phyloP scores from a whole-genome alignment of 2,113 vertebrate genomes.

The Odobenus rosmarus region DNA sequence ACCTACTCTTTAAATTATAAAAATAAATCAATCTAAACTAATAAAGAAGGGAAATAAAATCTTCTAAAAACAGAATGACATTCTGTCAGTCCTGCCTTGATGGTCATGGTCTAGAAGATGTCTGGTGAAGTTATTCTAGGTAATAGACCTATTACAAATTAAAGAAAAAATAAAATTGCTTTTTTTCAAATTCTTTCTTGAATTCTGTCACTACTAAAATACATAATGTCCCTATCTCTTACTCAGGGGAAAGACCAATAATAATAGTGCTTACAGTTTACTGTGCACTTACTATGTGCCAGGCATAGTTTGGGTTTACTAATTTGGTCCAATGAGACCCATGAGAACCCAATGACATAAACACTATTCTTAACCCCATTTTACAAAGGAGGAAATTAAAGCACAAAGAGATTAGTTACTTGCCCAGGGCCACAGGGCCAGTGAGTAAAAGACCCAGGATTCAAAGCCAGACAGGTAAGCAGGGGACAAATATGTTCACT shows the following conservation, averaged over 20 bases:
- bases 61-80: not conserved
- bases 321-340: not conserved
- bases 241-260: not conserved
- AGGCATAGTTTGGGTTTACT: not conserved
- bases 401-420: not conserved
- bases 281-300: not conserved
- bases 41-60: not conserved
- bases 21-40: not conserved
- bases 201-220: not conserved
- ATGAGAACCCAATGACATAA: not conserved
- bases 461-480: not conserved
- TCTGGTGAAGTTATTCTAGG: not conserved
- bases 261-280: not conserved
- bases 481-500: not conserved
- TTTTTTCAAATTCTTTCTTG: not conserved
- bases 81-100: not conserved
- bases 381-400: not conserved
- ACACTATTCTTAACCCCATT: too few species aligned
- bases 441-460: not conserved
- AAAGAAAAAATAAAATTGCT: not conserved
- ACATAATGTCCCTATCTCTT: not conserved
- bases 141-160: not conserved
- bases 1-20: not conserved
- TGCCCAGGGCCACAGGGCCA: not conserved
- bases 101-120: not conserved